Percentiles rank a stretch among this genome's conserved stretches.
These are phyloP conservation scores for Cherax quadricarinatus DNA, from an alignment of 1,140 invertebrate genomes.

Conservation along the genomic window DNA sequence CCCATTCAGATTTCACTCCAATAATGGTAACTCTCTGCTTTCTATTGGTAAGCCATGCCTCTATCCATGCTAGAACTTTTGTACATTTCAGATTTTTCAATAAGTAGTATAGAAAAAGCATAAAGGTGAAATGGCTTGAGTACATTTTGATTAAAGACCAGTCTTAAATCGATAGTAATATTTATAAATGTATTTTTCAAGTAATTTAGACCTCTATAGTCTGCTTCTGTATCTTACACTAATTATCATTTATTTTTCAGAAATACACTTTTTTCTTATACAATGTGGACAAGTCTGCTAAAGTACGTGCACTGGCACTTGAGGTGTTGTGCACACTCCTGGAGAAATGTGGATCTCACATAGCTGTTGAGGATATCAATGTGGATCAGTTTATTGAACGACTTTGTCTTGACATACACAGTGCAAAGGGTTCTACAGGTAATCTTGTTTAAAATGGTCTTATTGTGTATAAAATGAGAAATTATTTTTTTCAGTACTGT, in stretches of 20 bases:
- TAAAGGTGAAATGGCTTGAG: too few species aligned
- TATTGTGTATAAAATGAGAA: neutral
- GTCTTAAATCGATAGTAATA: too few species aligned
- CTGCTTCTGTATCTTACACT: neutral
- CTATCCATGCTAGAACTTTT: too few species aligned
- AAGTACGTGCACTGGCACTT: conserved; percentile 51
- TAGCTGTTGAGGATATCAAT: conserved; percentile 34
- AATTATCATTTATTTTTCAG: conserved; percentile 22
- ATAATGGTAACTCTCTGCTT: too few species aligned
- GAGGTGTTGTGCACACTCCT: conserved; percentile 53
- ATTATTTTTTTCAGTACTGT: too few species aligned
- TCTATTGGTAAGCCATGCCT: too few species aligned
- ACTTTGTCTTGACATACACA: conserved; percentile 23
- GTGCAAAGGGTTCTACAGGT: conserved; percentile 35
- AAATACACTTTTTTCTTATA: conserved; percentile 56
- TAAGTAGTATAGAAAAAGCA: too few species aligned
- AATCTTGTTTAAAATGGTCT: neutral
- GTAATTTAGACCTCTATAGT: neutral
- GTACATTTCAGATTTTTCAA: too few species aligned
- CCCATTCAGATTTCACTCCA: too few species aligned
- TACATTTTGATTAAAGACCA: too few species aligned
- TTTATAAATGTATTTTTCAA: too few species aligned
- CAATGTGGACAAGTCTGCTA: conserved; percentile 60
- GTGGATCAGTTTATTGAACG: conserved; percentile 39
- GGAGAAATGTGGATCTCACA: conserved; percentile 35